Conservation (phyloP, 2,797 vertebrate genomes). For the Enteromius treurensis region DNA sequence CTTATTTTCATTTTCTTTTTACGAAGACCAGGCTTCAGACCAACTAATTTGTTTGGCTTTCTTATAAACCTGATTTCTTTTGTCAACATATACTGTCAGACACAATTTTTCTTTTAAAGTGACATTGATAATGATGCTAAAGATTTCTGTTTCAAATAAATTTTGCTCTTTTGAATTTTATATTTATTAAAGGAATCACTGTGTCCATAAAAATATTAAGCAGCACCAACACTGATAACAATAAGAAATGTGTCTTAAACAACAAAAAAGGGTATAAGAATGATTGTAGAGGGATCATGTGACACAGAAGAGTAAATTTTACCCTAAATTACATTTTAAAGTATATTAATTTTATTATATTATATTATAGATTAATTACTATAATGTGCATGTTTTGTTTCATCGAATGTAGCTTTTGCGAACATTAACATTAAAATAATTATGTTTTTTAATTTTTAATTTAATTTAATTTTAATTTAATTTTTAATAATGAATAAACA, state of each 20-base stretch:
- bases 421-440: neutral
- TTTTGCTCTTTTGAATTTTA: neutral
- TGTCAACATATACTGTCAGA: neutral
- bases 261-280: neutral
- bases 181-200: neutral
- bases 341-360: neutral
- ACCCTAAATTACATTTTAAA: neutral
- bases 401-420: neutral
- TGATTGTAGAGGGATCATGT: neutral
- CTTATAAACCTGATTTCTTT: neutral
- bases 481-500: neutral
- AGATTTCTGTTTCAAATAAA: neutral
- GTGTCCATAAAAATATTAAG: neutral
- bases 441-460: too few species aligned
- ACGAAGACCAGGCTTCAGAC: neutral
- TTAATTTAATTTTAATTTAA: too few species aligned
- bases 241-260: neutral
- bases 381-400: neutral
- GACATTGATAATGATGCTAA: neutral
- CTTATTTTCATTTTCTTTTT: neutral
- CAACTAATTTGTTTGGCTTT: neutral
- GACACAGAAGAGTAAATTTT: neutral
- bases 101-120: neutral
- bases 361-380: too few species aligned
- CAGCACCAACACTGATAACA: neutral